A percentile compares a stretch with the other conserved stretches of the same genome.
phyloP scores from a whole-genome alignment of 2,797 vertebrate genomes.

The Nasua narica region DNA sequence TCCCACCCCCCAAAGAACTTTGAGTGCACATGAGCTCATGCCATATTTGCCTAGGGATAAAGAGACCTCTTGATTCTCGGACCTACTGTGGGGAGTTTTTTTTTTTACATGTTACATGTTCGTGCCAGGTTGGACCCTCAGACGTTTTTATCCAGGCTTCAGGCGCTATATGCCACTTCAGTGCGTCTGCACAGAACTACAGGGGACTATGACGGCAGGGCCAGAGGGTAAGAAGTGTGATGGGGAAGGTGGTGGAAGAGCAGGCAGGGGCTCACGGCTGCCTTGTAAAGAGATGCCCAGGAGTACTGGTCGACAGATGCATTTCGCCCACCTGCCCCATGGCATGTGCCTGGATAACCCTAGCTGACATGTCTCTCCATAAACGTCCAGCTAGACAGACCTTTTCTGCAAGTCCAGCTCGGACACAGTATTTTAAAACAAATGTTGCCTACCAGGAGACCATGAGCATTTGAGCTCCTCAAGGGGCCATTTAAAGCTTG shows the following conservation, averaged over 20 bases:
- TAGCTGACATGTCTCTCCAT: not conserved
- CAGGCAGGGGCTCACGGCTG: too few species aligned
- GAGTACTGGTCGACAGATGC: not conserved
- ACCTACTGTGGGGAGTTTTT: not conserved
- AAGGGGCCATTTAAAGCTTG: not conserved
- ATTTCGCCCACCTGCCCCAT: not conserved
- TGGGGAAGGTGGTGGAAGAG: not conserved
- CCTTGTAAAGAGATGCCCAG: not conserved
- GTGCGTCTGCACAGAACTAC: not conserved
- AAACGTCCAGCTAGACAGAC: not conserved
- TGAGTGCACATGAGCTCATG: not conserved
- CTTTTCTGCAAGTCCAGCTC: not conserved
- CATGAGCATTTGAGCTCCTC: not conserved
- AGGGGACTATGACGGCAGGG: too few species aligned
- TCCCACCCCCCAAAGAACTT: not conserved
- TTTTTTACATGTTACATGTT: not conserved
- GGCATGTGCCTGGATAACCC: not conserved
- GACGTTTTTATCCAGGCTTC: not conserved
- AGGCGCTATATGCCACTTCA: not conserved
- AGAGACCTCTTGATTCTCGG: not conserved
- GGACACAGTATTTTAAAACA: not conserved
- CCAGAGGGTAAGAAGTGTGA: not conserved
- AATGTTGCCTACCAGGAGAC: not conserved
- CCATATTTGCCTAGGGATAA: not conserved
- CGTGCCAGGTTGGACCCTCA: not conserved